Conservation (phyloP, 1,140 invertebrate genomes). For the Drosophila bocki region DNA sequence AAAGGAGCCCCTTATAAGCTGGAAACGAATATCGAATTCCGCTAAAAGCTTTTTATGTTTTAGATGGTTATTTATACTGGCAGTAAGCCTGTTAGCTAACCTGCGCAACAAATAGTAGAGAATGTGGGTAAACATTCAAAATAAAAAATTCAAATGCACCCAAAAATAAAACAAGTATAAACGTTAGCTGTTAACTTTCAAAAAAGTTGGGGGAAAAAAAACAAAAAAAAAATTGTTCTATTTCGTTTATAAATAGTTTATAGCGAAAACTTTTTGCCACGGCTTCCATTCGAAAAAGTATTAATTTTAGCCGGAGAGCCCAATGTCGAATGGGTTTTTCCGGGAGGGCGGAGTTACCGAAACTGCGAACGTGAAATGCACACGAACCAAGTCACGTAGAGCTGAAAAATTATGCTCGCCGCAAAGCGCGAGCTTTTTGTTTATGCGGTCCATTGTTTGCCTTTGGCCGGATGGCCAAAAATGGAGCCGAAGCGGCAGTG, state of each 20-base stretch:
- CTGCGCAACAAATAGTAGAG: conserved; percentile 4
- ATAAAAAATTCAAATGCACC: conserved; percentile 1
- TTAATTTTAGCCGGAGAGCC: conserved; percentile 38
- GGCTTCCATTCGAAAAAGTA: conserved; percentile 33
- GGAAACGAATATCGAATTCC: conserved; percentile 21
- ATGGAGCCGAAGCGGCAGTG: not conserved
- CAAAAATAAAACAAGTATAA: conserved; percentile 7
- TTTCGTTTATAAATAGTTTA: conserved; percentile 60
- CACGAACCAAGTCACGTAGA: conserved; percentile 51
- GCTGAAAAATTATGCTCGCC: conserved; percentile 58
- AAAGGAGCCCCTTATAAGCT: not conserved
- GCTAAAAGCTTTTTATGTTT: conserved; percentile 34
- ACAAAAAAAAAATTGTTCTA: conserved; percentile 42
- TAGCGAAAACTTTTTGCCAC: conserved; percentile 43
- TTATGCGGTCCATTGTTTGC: conserved; percentile 63
- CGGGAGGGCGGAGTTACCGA: conserved; percentile 17
- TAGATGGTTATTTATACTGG: conserved; percentile 29
- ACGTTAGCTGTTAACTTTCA: conserved; percentile 47
- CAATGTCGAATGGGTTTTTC: conserved; percentile 31
- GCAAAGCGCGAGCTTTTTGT: conserved; percentile 61
- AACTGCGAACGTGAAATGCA: conserved; percentile 41
- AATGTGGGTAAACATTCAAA: conserved; percentile 16
- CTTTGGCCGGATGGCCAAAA: conserved; percentile 28
- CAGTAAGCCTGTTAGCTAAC: conserved; percentile 27
- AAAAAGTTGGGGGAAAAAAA: not conserved